These are phyloP conservation scores for Pharmacophagus antenor DNA, from an alignment of 2,888 invertebrate species.

Conservation along the genomic window DNA sequence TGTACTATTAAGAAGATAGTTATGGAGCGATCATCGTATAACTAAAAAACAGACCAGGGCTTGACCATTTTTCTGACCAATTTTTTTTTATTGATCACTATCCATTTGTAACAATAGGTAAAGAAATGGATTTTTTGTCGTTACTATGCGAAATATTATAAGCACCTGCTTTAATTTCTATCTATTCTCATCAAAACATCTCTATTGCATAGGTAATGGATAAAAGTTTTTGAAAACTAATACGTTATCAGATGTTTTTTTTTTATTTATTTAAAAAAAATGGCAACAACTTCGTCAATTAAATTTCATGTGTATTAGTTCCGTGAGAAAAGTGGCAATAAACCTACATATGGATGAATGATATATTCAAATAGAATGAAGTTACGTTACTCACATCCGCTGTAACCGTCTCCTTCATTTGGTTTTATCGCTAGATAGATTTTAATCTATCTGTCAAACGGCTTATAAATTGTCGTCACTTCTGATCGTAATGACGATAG, in stretches of 20 bases:
- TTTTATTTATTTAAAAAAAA: conserved; percentile 65
- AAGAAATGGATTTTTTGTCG: conserved; percentile 53
- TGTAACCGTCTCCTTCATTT: conserved; percentile 67
- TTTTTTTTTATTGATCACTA: conserved; percentile 45
- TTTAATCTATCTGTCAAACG: conserved; percentile 73
- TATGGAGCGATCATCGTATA: conserved; percentile 63
- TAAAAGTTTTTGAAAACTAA: conserved; percentile 45
- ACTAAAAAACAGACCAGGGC: conserved; percentile 64
- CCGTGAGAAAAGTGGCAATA: conserved; percentile 80
- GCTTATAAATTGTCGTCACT: conserved; percentile 62
- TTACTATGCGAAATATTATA: conserved; percentile 54
- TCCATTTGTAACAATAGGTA: conserved; percentile 52
- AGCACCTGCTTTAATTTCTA: conserved; percentile 46
- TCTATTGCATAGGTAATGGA: conserved; percentile 49
- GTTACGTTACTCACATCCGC: conserved; percentile 74
- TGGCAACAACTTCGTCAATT: conserved; percentile 75
- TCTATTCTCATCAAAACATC: conserved; percentile 32
- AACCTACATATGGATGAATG: conserved; percentile 77
- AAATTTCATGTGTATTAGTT: conserved; percentile 76
- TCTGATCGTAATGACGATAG: conserved; percentile 62
- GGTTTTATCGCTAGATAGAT: conserved; percentile 61
- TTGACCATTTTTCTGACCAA: conserved; percentile 72
- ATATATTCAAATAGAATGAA: conserved; percentile 78
- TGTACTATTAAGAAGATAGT: conserved; percentile 74
- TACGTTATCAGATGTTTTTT: conserved; percentile 54